Evolutionary conservation across 2,888 invertebrate species (phyloP).

Genomic region (Tinea trinotella): DNA sequence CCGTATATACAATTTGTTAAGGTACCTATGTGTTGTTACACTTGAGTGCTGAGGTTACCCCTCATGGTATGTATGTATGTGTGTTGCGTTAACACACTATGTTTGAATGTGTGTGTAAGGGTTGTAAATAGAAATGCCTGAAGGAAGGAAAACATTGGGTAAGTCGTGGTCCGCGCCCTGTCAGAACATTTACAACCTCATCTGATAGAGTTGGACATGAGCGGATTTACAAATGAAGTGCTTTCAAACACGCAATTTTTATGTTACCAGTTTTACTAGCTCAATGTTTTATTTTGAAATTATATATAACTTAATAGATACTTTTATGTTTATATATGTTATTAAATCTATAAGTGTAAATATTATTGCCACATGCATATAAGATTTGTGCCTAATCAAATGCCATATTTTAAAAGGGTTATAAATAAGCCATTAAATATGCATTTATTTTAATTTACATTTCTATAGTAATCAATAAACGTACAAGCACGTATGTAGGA

Average conservation of each 20-base stretch:
- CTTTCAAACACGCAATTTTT: conserved; percentile 11
- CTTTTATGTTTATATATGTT: too few relatives aligned
- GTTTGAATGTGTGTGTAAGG: conserved; percentile 7
- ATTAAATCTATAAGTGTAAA: too few relatives aligned
- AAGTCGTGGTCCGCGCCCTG: background rate
- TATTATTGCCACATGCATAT: too few relatives aligned
- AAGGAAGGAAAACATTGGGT: conserved; percentile 11
- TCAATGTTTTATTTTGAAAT: too few relatives aligned
- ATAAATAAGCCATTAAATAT: too few relatives aligned
- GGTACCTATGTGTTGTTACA: conserved; percentile 7
- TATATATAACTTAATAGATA: too few relatives aligned
- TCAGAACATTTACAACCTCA: conserved; percentile 14
- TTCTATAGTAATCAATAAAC: too few relatives aligned
- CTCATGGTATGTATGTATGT: background rate
- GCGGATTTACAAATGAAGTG: conserved; percentile 14
- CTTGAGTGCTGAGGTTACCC: background rate
- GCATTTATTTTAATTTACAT: too few relatives aligned
- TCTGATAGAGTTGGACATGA: conserved; percentile 13
- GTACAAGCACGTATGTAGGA: too few relatives aligned
- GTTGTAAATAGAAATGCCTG: conserved; percentile 16
- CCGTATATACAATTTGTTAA: background rate
- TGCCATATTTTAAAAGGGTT: too few relatives aligned
- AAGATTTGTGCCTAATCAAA: too few relatives aligned
- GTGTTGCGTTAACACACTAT: background rate
- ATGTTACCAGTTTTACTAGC: too few relatives aligned